Evolutionary conservation across 2,797 vertebrate genomes (phyloP).

Genomic region (Tapera naevia): DNA sequence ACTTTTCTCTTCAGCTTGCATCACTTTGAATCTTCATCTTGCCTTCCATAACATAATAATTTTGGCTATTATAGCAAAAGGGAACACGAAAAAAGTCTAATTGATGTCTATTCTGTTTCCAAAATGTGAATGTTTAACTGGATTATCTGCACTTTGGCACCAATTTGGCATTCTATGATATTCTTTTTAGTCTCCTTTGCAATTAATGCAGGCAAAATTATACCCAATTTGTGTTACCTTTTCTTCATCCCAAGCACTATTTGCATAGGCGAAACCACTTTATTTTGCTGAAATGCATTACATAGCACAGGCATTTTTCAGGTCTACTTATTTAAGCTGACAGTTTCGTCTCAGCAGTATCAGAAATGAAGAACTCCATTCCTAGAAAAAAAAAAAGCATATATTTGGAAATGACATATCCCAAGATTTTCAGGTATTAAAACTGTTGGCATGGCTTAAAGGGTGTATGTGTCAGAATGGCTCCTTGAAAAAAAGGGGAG

Average conservation of each 20-base stretch:
- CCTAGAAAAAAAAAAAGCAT: neutral
- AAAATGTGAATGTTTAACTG: neutral
- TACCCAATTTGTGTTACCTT: accelerated
- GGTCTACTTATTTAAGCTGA: neutral
- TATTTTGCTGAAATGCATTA: neutral
- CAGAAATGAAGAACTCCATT: neutral
- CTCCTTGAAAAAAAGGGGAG: neutral
- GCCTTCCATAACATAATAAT: neutral
- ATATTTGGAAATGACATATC: neutral
- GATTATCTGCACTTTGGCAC: neutral
- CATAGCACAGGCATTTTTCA: accelerated
- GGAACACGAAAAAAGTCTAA: neutral
- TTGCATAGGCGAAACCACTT: neutral
- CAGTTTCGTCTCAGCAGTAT: neutral
- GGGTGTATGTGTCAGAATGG: neutral
- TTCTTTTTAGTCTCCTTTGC: neutral
- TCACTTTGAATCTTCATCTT: neutral
- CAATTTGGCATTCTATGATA: neutral
- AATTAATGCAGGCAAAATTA: neutral
- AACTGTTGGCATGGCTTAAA: neutral
- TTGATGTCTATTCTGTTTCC: neutral
- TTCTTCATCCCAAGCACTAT: neutral
- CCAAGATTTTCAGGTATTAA: neutral
- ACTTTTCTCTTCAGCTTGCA: neutral
- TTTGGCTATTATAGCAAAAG: neutral